These are phyloP conservation scores for Thereuonema tuberculata DNA, from an alignment of 1,140 invertebrate genomes.

Conservation along the genomic window DNA sequence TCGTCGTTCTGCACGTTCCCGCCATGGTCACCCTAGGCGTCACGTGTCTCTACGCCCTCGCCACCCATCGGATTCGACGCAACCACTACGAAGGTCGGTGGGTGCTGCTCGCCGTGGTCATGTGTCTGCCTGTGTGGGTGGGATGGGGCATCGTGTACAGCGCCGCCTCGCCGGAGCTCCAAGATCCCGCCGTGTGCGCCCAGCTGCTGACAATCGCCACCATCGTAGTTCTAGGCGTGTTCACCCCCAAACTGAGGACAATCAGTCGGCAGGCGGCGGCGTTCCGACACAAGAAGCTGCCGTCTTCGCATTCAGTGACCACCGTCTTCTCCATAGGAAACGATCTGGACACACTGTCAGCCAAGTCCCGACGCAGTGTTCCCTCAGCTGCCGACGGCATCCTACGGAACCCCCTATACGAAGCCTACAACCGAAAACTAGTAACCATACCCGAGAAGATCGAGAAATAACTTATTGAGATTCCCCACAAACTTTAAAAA, in stretches of 20 bases:
- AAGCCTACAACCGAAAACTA: not conserved
- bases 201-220: slow-evolving; percentile 24
- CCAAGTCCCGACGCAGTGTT: not conserved
- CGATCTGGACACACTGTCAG: not conserved
- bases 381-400: not conserved
- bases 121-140: slow-evolving; percentile 25
- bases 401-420: not conserved
- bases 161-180: slow-evolving; percentile 19
- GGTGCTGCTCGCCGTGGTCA: slow-evolving; percentile 24
- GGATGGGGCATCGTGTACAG: slow-evolving; percentile 24
- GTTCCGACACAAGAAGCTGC: not conserved
- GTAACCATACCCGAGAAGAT: not conserved
- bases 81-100: slow-evolving; percentile 30
- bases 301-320: not conserved
- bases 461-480: not conserved
- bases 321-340: not conserved
- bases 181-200: slow-evolving; percentile 25
- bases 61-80: slow-evolving; percentile 12
- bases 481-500: not conserved
- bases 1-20: slow-evolving; percentile 27
- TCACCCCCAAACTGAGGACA: slow-evolving; percentile 26
- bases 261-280: not conserved
- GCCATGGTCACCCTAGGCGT: slow-evolving; percentile 21
- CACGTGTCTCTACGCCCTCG: not conserved
- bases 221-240: slow-evolving; percentile 26